A percentile compares a stretch with the other conserved stretches of the same genome.
phyloP scores from a whole-genome alignment of 64 coral and sea anemone species.

The Anthopleura sola region DNA sequence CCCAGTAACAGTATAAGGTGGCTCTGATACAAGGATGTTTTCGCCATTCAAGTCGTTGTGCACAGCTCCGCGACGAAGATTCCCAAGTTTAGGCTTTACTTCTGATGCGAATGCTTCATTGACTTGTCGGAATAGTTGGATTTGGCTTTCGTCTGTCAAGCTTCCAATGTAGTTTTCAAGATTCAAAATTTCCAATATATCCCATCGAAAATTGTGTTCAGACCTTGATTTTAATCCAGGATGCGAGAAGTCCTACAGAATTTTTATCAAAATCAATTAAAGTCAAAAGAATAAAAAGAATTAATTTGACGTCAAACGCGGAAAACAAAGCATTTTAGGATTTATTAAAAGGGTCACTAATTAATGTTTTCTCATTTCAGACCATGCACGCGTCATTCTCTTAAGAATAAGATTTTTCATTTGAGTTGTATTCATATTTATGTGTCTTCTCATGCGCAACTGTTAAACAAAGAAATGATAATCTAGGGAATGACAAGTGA shows the following conservation, averaged over 20 bases:
- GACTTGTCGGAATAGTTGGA: constrained; percentile 25
- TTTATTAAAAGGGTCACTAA: too few species aligned
- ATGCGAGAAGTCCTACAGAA: constrained; percentile 18
- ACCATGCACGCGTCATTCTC: too few species aligned
- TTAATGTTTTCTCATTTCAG: too few species aligned
- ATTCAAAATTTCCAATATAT: constrained; percentile 52
- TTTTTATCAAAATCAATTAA: too few species aligned
- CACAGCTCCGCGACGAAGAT: constrained; percentile 35
- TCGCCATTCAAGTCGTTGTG: constrained; percentile 40
- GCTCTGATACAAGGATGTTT: constrained; percentile 33
- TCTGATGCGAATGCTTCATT: constrained; percentile 20
- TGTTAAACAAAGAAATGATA: too few species aligned
- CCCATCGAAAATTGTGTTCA: constrained; percentile 35
- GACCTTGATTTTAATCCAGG: constrained; percentile 8
- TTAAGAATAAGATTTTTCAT: too few species aligned
- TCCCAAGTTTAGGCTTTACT: constrained; percentile 39
- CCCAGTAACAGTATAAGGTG: constrained; percentile 41
- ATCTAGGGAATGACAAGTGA: too few species aligned
- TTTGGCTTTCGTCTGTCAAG: constrained; percentile 26
- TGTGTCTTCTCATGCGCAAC: too few species aligned
- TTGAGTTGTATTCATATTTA: too few species aligned
- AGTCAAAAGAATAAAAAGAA: too few species aligned
- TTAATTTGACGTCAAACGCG: too few species aligned
- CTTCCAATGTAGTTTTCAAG: constrained; percentile 47
- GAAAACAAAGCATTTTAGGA: too few species aligned